Evolutionary conservation across 2,888 invertebrate species (phyloP).

Genomic region (Spatulosminthurus flaviceps): DNA sequence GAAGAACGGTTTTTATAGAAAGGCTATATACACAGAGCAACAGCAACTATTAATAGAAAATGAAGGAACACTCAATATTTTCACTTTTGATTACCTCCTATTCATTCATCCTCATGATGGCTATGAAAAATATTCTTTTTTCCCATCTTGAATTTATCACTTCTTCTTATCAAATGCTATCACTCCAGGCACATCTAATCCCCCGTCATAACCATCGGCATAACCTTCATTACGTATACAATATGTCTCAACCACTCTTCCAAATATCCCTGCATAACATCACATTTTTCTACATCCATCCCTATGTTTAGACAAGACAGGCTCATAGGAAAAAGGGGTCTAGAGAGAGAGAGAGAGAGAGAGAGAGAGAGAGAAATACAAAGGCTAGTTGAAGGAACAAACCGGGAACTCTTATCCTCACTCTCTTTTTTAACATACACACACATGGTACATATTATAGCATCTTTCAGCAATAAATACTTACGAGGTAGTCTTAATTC

Average conservation of each 20-base stretch:
- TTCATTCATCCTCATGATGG: slow-evolving; percentile 54
- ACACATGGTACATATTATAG: too few relatives aligned
- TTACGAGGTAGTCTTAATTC: too few relatives aligned
- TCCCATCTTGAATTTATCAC: slow-evolving; percentile 53
- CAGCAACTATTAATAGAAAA: slow-evolving; percentile 57
- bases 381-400: too few relatives aligned
- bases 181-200: slow-evolving; percentile 49
- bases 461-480: too few relatives aligned
- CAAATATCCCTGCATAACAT: background rate
- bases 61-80: slow-evolving; percentile 60
- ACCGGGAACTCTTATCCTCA: too few relatives aligned
- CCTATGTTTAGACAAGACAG: too few relatives aligned
- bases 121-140: slow-evolving; percentile 53
- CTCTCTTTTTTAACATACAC: too few relatives aligned
- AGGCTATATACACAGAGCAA: slow-evolving; percentile 16
- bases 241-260: background rate
- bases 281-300: background rate
- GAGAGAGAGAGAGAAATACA: too few relatives aligned
- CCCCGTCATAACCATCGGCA: slow-evolving; percentile 33
- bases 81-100: slow-evolving; percentile 61
- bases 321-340: too few relatives aligned
- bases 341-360: too few relatives aligned
- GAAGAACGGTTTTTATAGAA: background rate
- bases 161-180: slow-evolving; percentile 49
- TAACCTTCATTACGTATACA: slow-evolving; percentile 2